phyloP scores from a whole-genome alignment of 2,797 vertebrate species.

The Cheirogaleus major region DNA sequence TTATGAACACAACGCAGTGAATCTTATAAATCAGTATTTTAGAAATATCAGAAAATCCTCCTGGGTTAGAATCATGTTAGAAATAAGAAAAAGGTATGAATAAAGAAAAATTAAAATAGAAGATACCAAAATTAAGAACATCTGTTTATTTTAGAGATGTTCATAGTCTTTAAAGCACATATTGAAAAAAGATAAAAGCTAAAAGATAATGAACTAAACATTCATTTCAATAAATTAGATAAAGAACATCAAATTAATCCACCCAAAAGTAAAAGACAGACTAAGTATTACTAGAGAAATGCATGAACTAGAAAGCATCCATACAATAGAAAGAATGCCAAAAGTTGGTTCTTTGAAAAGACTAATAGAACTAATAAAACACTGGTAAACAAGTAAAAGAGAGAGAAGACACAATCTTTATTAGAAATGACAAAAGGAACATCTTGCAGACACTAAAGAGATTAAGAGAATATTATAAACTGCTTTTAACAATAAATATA shows the following conservation, averaged over 20 bases:
- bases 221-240: background rate
- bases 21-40: background rate
- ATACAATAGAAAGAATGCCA: background rate
- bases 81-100: background rate
- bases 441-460: conserved; percentile 51
- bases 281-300: background rate
- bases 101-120: background rate
- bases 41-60: background rate
- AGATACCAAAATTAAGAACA: background rate
- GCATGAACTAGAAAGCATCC: background rate
- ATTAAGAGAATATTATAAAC: conserved; percentile 14
- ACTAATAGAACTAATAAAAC: conserved; percentile 20
- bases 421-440: conserved; percentile 40
- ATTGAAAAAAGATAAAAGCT: background rate
- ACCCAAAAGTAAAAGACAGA: background rate
- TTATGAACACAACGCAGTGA: background rate
- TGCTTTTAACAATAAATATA: conserved; percentile 55
- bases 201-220: background rate
- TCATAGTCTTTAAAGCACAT: background rate
- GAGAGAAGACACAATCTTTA: background rate
- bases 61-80: background rate
- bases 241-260: conserved; percentile 4
- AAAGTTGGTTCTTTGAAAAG: background rate
- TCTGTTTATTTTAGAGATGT: background rate
- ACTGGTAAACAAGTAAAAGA: background rate